Base-by-base conservation (phyloP, 2,888 invertebrate species). In the Emmelina monodactyla region DNA sequence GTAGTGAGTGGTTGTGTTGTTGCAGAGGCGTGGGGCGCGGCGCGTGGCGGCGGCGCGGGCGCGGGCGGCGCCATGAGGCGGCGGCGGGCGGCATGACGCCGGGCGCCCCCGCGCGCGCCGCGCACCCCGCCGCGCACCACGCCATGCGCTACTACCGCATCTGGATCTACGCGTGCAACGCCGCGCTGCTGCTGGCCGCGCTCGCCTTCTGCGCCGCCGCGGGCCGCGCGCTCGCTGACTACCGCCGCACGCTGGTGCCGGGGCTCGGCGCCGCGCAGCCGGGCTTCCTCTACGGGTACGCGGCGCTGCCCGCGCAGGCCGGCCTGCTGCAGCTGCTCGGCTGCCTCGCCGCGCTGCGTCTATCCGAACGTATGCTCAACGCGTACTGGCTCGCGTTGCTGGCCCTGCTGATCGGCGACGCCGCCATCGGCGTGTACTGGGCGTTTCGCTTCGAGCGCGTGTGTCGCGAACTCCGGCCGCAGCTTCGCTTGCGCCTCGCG, bases 101-200 rank as follows among this genome's bases (percentile, higher is more conserved):
- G 72, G 81, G 68, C 80, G 80, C 75, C 82, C 78, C 82, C 83
- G 70, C 54, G 55, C 54, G 78, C 73, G 69, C 82, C 69, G 71
- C 59, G 57, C 61, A 65, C 63, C 71, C 73, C 58, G 69, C 75
- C 67, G 83, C 82, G 69, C 81, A 82, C 58, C 82, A 82, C 81
- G 83, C 83, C 66, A 83, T 85, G 73, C 82, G 89, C 84, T 91
- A 91, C 83, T 91, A 91, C 80, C 88, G 92, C 80, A 87, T 92
- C 72, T 92, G 92, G 92, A 92, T 93, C 69, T 92, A 92, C 85
- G 89, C 91, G 69, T 92, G 92, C 87, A 92, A 92, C 83, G 88
- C 89, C 75, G 92, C 91, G 58, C 84, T 93, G 70, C 82, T 92
- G 71, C 86, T 91, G 55, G 90, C 89, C 63, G 90, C 91, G 61